Conservation (phyloP, 2,113 vertebrate species). For the Urocitellus parryii region DNA sequence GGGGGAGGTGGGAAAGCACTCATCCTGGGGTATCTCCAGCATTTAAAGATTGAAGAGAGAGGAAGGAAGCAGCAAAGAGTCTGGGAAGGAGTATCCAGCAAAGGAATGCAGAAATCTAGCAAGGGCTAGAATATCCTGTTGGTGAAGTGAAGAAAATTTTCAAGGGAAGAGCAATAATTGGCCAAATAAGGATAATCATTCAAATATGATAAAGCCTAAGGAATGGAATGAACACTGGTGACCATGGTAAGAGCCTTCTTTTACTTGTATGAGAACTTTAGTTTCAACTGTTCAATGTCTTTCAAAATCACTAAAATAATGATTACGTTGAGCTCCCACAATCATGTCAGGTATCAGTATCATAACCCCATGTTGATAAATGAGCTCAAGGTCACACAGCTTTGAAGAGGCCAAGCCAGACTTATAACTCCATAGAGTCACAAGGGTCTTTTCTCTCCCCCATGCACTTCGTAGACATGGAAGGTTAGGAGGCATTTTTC, state of each 20-base stretch:
- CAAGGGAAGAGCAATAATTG: not conserved
- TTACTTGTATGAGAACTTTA: not conserved
- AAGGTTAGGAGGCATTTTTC: not conserved
- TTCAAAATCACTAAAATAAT: not conserved
- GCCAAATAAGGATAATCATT: not conserved
- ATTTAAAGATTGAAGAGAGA: not conserved
- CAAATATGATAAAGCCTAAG: not conserved
- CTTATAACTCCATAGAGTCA: not conserved
- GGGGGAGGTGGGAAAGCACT: rapidly evolving
- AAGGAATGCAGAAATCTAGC: not conserved
- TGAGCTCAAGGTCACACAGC: not conserved
- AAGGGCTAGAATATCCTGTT: not conserved
- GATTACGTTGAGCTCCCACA: not conserved
- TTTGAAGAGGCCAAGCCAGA: not conserved
- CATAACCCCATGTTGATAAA: not conserved
- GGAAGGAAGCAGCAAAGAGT: not conserved
- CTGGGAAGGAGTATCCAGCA: not conserved
- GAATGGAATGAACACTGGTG: not conserved
- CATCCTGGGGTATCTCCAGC: not conserved
- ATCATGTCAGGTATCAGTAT: not conserved
- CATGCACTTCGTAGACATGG: not conserved
- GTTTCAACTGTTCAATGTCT: not conserved
- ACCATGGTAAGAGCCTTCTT: rapidly evolving
- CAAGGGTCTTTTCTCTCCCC: not conserved
- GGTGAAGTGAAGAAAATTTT: not conserved